Conservation (phyloP, 2,797 vertebrate species). For the Moxostoma hubbsi region DNA sequence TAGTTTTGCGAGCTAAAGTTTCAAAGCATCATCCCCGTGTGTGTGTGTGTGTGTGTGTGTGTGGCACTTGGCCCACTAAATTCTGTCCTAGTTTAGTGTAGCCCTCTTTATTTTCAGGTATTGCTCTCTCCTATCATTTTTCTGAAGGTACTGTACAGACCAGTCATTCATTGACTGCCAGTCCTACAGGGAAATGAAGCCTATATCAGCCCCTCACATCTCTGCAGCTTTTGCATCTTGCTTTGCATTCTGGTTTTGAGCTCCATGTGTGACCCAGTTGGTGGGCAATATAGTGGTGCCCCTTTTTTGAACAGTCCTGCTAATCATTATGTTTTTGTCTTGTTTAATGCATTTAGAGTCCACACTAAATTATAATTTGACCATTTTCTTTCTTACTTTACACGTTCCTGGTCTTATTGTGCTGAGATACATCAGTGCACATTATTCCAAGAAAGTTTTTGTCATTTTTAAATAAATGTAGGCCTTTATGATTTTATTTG, state of each 20-base stretch:
- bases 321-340: neutral
- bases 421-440: no score
- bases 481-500: no score
- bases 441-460: no score
- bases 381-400: no score
- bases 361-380: no score
- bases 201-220: constrained; percentile 62
- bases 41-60: no score
- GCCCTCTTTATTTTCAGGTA: constrained; percentile 52
- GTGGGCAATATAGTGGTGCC: neutral
- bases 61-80: neutral
- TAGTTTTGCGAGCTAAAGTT: no score
- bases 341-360: neutral
- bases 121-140: constrained; percentile 38
- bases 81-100: constrained; percentile 11
- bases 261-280: constrained; percentile 9
- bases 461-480: no score
- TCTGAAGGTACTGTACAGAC: constrained; percentile 55
- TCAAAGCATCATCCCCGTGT: no score
- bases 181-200: constrained; percentile 67
- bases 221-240: constrained; percentile 76
- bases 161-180: constrained; percentile 62
- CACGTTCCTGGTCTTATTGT: no score
- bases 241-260: constrained; percentile 73
- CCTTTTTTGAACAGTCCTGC: neutral